Base-by-base conservation (phyloP, 1,140 invertebrate species). In the Myzus persicae region DNA sequence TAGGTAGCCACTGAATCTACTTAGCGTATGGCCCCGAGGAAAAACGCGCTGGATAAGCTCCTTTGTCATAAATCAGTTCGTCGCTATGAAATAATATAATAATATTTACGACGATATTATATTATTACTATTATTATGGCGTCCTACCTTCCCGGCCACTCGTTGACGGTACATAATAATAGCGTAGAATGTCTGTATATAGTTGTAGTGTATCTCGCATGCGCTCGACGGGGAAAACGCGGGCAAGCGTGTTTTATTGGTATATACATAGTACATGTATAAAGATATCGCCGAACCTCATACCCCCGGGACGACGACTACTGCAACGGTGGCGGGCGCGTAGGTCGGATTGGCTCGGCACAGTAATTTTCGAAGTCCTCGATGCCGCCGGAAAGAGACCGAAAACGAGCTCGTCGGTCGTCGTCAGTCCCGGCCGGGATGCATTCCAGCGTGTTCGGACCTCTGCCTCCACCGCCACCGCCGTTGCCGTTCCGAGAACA, bases 371-470 rank as follows among this genome's bases (percentile, higher is more conserved):
- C 22, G 38, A 8, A 38, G 24, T 26, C 14, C 44, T 24, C 7
- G 44, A 26, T 76, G 59, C 59, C 59, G 59, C 59, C 59, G 59
- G 59, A 76, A 76, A 76, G 59, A 76, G 31, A 76, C 59, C 54
- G 22, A 67, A 90, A 54, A 44, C 22, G 59, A 76, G 59, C 59
- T 76, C 31, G 59, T 81, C 48, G 8, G 31, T 44, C 44, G n/a
- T 26, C 87, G 89, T 81, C 48, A 20, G 31, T 44, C 44, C 44
- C 67, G 76, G 44, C 67, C 44, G 44, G 91, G 91, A 92, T 82
- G 76, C 91, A 82, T 92, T 92, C 91, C 91, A 76, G 76, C 67
- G 91, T 42, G 90, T 67, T 46, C 42, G 90, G 40, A 76, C 59
- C 59, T 76, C 59, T 76, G 59, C 31, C 59, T n/a, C 59, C 42